Conservation (phyloP, 1,140 invertebrate genomes). For the Penaeus indicus region DNA sequence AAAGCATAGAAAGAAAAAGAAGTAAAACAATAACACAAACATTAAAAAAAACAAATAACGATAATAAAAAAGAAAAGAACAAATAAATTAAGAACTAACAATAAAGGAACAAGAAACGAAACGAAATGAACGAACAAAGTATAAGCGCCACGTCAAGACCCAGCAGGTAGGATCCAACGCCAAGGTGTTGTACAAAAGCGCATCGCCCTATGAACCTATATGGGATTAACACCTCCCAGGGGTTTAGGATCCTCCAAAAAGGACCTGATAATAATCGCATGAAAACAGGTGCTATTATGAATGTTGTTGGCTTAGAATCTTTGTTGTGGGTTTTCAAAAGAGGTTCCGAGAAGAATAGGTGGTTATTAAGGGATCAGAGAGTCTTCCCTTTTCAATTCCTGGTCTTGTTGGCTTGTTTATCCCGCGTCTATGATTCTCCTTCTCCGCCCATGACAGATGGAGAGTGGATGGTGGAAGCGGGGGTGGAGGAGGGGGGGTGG, state of each 20-base stretch:
- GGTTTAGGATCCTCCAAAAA: conserved; percentile 6
- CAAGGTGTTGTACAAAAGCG: conserved; percentile 31
- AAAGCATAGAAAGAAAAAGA: neutral
- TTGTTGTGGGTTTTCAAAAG: conserved; percentile 29
- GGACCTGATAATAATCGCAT: conserved; percentile 38
- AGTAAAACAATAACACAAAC: too few species aligned
- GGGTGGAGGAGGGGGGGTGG: neutral
- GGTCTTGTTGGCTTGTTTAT: neutral
- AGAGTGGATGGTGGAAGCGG: neutral
- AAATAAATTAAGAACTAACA: too few species aligned
- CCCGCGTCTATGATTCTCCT: neutral
- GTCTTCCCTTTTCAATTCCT: neutral
- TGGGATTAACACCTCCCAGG: too few species aligned
- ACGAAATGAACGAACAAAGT: neutral
- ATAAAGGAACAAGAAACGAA: neutral
- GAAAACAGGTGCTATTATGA: conserved; percentile 50
- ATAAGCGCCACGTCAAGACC: neutral
- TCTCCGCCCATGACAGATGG: neutral
- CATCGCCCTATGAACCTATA: conserved; percentile 18
- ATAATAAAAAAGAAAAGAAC: too few species aligned
- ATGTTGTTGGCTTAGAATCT: conserved; percentile 34
- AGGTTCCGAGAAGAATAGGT: conserved; percentile 42
- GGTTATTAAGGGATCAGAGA: conserved; percentile 38
- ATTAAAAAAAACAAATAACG: too few species aligned
- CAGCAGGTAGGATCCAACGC: neutral